Evolutionary conservation across 2,113 vertebrate genomes (phyloP).

Genomic region (Spilogale gracilis): DNA sequence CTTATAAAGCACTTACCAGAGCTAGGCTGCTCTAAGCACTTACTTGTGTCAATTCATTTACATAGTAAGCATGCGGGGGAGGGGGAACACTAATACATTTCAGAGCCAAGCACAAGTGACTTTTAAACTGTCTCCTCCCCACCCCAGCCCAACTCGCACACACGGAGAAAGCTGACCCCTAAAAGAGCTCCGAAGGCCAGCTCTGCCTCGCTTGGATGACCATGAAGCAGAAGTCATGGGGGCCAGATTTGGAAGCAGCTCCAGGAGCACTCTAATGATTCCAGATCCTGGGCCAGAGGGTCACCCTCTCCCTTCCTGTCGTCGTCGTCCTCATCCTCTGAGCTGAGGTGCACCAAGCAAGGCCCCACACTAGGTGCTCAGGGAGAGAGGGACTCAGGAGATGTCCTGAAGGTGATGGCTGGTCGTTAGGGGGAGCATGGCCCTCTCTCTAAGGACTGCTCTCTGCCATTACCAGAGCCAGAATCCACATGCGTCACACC

Average conservation of each 20-base stretch:
- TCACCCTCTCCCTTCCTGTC: neutral
- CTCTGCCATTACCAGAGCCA: slow-evolving; percentile 3
- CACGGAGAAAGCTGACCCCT: neutral
- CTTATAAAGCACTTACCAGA: slow-evolving; percentile 68
- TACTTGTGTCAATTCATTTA: slow-evolving; percentile 62
- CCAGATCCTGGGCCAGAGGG: neutral
- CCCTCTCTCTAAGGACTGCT: neutral
- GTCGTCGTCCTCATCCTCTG: neutral
- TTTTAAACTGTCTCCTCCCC: neutral
- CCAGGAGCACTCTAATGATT: neutral
- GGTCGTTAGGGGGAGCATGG: neutral
- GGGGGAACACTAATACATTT: neutral
- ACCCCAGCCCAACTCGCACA: neutral
- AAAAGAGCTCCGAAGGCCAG: neutral
- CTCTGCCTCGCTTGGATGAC: neutral
- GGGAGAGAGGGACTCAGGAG: neutral
- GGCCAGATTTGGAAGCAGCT: neutral
- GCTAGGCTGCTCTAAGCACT: slow-evolving; percentile 61
- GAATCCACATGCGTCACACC: neutral
- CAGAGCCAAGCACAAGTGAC: slow-evolving; percentile 58
- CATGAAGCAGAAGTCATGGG: neutral
- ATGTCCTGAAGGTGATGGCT: neutral
- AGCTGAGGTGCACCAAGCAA: neutral
- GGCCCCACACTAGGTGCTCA: neutral
- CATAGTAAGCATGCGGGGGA: neutral